Percentiles rank a stretch among this genome's conserved stretches.
phyloP scores from a whole-genome alignment of 2,888 invertebrate genomes.

The Pollenia griseotomentosa region DNA sequence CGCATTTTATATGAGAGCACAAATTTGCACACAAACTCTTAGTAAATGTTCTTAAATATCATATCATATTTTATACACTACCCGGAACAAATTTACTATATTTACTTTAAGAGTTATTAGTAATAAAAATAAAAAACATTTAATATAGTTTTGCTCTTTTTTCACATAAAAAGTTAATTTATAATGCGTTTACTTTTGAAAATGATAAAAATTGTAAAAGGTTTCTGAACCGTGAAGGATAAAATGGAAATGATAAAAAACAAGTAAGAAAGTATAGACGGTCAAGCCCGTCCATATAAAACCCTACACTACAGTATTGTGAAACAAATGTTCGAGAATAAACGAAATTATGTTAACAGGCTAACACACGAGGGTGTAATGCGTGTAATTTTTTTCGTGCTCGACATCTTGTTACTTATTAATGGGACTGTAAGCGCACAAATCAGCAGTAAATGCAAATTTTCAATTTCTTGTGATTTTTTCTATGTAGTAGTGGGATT shows the following conservation, averaged over 20 bases:
- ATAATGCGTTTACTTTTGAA: background rate
- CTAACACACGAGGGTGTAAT: too few species aligned
- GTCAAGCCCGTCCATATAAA: too few species aligned
- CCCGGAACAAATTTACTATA: background rate
- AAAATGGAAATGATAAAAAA: too few species aligned
- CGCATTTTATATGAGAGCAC: slow-evolving; percentile 30
- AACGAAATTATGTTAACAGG: too few species aligned
- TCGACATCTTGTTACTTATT: background rate
- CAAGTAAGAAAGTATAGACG: too few species aligned
- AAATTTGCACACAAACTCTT: background rate
- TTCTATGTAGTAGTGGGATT: background rate
- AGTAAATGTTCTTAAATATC: background rate
- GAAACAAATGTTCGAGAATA: too few species aligned
- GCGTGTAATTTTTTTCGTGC: background rate
- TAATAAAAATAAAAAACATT: slow-evolving; percentile 1
- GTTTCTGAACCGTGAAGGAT: background rate
- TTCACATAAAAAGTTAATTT: background rate
- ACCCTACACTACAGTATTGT: too few species aligned
- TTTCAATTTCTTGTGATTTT: background rate
- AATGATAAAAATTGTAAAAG: background rate
- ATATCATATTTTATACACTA: slow-evolving; percentile 11
- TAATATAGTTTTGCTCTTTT: background rate
- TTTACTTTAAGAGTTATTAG: slow-evolving; percentile 2
- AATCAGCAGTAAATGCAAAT: background rate
- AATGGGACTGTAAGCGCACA: background rate